Evolutionary conservation across 2,888 invertebrate species (phyloP), one percentile per base, ranked within the genome.

Genomic region (Synergus laeviventris): DNA sequence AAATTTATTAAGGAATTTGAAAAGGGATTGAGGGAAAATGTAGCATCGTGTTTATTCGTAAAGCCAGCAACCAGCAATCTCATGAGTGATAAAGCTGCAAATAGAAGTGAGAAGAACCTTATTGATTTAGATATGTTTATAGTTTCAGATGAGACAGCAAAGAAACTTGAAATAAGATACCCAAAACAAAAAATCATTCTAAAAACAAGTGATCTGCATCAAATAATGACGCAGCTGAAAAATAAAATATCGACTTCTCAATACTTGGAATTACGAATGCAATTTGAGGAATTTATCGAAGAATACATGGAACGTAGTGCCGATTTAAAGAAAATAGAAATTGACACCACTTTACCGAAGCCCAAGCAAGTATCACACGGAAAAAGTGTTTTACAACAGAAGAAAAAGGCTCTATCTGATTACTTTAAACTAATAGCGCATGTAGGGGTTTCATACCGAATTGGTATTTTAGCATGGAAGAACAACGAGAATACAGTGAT

Each of bases 1-100:
- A 98, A 97, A 89, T 95, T 95, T 87, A 94, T 97, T 42, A 96
- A 96, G 86, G 95, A 97, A 86, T 99, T 95, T 91, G 95, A 96
- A 92, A 94, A 93, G 80, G 87, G 89, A 76, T 80, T 93, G 49
- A 91, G 88, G 4, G 84, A 86, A 14, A 84, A 74, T 8, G 89
- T 86, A 1, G 81, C 83, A 9, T 76, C 84, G 0, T 87, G 84
- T 60, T 80, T 90, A 42, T 73, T 91, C 11, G 88, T 92, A 54
- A 92, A 92, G 9, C 91, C 86, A 76, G 89, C 89, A 76, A 76
- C 42, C 74, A 76, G 31, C 21, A 12, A 14, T 11, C 5, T 12
- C 3, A 61, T 39, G 73, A 74, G 21, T 14, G 14, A 31, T 8
- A 62, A 73, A 14, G 1, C 12, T 42, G n/a, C 4, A 1, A 39